A percentile compares a stretch with the other conserved stretches of the same genome.
Conservation (phyloP, 1,140 invertebrate genomes). For the Ditylenchus dipsaci region DNA sequence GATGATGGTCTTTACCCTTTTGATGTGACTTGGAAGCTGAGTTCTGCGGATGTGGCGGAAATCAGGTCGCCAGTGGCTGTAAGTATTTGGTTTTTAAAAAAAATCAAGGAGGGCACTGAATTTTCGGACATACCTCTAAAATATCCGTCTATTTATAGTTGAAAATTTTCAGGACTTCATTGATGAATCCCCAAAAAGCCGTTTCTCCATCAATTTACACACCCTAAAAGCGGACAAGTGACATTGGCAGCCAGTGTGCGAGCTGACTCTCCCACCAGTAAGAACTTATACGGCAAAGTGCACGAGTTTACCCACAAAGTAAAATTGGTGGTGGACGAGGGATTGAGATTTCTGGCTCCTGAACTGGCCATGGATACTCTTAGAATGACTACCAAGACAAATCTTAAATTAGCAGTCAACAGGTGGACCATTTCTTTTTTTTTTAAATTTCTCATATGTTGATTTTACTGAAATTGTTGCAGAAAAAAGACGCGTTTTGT, state of each 20-base stretch:
- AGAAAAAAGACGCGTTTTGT: not conserved
- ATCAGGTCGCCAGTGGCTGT: not conserved
- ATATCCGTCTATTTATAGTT: not conserved
- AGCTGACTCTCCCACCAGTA: not conserved
- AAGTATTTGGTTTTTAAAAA: slow-evolving; percentile 1
- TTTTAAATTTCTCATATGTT: not conserved
- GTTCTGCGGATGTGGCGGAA: not conserved
- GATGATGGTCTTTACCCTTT: slow-evolving; percentile 18
- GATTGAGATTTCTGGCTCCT: not conserved
- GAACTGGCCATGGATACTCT: not conserved
- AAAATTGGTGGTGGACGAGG: not conserved
- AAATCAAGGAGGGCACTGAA: too few relatives aligned
- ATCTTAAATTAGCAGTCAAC: not conserved
- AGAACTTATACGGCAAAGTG: not conserved
- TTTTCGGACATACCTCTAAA: too few relatives aligned
- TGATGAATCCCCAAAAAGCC: slow-evolving; percentile 3
- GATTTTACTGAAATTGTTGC: not conserved
- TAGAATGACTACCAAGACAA: not conserved
- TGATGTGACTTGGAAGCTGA: slow-evolving; percentile 13
- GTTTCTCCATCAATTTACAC: not conserved
- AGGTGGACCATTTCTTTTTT: not conserved
- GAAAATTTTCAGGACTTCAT: slow-evolving; percentile 1
- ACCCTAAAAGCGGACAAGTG: not conserved
- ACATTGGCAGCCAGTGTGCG: not conserved
- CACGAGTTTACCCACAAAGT: not conserved